Evolutionary conservation across 1,140 invertebrate species (phyloP).

Genomic region (Sitophilus oryzae): DNA sequence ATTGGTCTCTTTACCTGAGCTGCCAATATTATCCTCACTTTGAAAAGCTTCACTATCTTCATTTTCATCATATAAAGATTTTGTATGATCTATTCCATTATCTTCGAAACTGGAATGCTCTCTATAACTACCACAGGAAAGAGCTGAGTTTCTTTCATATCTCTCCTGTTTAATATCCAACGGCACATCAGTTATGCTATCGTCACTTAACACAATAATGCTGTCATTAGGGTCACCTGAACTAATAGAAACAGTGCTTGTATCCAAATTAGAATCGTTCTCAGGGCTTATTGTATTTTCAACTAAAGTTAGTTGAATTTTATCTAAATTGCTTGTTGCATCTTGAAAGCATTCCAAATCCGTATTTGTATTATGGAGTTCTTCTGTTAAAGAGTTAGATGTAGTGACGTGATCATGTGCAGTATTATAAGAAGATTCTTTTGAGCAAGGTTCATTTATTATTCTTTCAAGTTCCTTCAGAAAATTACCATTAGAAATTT

Average conservation of each 20-base stretch:
- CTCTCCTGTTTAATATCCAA: not conserved
- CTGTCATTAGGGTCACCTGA: not conserved
- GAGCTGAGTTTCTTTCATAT: not conserved
- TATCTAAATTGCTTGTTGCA: not conserved
- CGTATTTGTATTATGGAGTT: not conserved
- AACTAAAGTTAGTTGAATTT: not conserved
- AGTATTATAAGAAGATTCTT: conserved; percentile 1
- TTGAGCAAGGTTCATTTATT: not conserved
- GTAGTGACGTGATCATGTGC: not conserved
- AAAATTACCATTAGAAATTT: not conserved
- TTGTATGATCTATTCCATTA: not conserved
- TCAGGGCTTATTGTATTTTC: not conserved
- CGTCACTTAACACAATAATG: not conserved
- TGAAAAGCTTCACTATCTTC: too few species aligned
- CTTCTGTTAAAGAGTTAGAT: not conserved
- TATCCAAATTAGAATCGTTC: too few species aligned
- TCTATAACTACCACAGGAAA: not conserved
- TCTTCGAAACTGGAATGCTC: not conserved
- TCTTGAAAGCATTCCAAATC: not conserved
- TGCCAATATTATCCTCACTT: too few species aligned
- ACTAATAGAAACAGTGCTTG: not conserved
- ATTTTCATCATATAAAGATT: not conserved
- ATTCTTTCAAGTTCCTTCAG: not conserved
- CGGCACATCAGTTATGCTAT: not conserved
- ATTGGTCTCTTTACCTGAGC: too few species aligned